Evolutionary conservation across 1,140 invertebrate genomes (phyloP).

Genomic region (Copidosoma floridanum): DNA sequence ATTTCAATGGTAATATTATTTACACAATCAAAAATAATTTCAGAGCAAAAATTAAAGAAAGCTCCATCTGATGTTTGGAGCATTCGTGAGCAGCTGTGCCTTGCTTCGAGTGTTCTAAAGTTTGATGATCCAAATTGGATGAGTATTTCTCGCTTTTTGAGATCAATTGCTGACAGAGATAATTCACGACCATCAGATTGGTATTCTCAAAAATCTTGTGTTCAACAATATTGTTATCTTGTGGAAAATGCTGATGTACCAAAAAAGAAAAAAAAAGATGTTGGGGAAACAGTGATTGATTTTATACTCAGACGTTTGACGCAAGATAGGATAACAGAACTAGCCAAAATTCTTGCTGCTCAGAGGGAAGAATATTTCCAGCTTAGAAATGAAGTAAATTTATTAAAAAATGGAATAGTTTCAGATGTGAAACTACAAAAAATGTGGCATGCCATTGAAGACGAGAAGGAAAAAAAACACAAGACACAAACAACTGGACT

Average conservation of each 20-base stretch:
- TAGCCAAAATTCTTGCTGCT: conserved; percentile 68
- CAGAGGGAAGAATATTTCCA: conserved; percentile 72
- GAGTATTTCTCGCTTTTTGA: conserved; percentile 78
- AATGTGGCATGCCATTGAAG: conserved; percentile 72
- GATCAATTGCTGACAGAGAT: conserved; percentile 70
- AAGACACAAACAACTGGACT: conserved; percentile 55
- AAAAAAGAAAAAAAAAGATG: conserved; percentile 79
- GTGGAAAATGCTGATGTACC: conserved; percentile 83
- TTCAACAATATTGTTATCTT: conserved; percentile 81
- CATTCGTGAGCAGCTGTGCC: conserved; percentile 75
- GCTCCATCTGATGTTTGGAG: conserved; percentile 80
- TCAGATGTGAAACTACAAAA: conserved; percentile 69
- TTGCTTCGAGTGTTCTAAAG: conserved; percentile 82
- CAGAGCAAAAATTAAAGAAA: conserved; percentile 65
- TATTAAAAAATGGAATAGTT: conserved; percentile 58
- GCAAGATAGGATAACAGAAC: conserved; percentile 73
- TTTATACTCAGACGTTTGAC: conserved; percentile 76
- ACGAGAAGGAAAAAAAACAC: conserved; percentile 68
- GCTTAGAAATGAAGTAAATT: conserved; percentile 64
- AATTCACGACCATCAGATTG: conserved; percentile 72
- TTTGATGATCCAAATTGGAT: conserved; percentile 95
- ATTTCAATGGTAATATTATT: too few species aligned
- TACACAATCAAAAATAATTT: too few species aligned
- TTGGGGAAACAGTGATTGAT: conserved; percentile 78
- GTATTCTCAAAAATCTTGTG: conserved; percentile 91